These are phyloP conservation scores for Dendrolimus pini DNA, from an alignment of 2,888 invertebrate genomes.

Conservation along the genomic window DNA sequence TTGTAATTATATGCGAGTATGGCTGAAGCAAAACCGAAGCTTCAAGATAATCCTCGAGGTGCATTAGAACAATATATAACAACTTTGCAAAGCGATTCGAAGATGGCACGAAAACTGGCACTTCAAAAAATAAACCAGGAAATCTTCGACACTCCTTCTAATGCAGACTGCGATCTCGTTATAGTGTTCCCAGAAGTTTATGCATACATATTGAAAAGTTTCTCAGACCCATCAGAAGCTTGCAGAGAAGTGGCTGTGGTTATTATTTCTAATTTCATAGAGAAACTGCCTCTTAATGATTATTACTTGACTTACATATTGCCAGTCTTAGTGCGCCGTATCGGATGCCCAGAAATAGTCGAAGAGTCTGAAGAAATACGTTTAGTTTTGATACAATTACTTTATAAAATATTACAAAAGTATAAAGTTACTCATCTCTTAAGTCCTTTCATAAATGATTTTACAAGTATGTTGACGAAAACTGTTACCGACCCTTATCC, in stretches of 20 bases:
- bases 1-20: slow-evolving; percentile 23
- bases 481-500: slow-evolving; percentile 87
- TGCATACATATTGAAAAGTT: slow-evolving; percentile 58
- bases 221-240: slow-evolving; percentile 77
- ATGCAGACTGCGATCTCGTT: slow-evolving; percentile 50
- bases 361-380: slow-evolving; percentile 88
- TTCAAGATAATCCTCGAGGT: slow-evolving; percentile 48
- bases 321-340: slow-evolving; percentile 84
- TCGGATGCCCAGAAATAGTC: slow-evolving; percentile 84
- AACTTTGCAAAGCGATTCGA: slow-evolving; percentile 77
- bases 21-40: slow-evolving; percentile 33
- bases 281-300: slow-evolving; percentile 79
- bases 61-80: slow-evolving; percentile 49
- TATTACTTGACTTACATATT: slow-evolving; percentile 85
- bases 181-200: slow-evolving; percentile 52
- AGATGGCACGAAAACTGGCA: slow-evolving; percentile 73
- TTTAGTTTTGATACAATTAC: slow-evolving; percentile 79
- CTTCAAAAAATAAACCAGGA: slow-evolving; percentile 71
- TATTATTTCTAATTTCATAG: slow-evolving; percentile 75
- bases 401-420: slow-evolving; percentile 80
- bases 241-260: slow-evolving; percentile 78
- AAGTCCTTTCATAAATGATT: slow-evolving; percentile 84
- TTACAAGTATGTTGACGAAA: slow-evolving; percentile 82
- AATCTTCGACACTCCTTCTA: slow-evolving; percentile 52
- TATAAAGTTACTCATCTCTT: slow-evolving; percentile 78